Conservation (phyloP, 2,113 vertebrate species). For the Austrofundulus limnaeus region DNA sequence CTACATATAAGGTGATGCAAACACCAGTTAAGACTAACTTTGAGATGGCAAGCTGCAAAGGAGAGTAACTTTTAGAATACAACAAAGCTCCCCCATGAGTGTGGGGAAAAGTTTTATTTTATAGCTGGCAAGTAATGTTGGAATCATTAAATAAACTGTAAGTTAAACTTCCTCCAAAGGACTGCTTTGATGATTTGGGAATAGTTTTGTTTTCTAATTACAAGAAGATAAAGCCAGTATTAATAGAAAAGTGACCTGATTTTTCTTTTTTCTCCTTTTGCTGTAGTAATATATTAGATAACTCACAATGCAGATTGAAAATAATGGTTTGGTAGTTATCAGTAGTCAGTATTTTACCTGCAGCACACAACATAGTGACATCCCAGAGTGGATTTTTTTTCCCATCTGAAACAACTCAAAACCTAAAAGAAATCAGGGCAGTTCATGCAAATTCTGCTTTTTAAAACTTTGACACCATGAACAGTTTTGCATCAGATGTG, state of each 20-base stretch:
- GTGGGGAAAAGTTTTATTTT: neutral
- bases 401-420: neutral
- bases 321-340: neutral
- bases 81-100: neutral
- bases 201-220: neutral
- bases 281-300: neutral
- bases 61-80: constrained; percentile 16
- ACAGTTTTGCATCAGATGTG: neutral
- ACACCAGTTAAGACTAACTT: constrained; percentile 45
- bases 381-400: neutral
- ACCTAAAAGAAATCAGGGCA: too few relatives aligned
- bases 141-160: constrained; percentile 18
- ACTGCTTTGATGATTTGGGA: constrained; percentile 14
- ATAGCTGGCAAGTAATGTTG: constrained; percentile 21
- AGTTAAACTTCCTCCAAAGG: constrained; percentile 1
- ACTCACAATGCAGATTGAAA: neutral
- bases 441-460: neutral
- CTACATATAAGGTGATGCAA: constrained; percentile 44
- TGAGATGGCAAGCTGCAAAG: constrained; percentile 36
- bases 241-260: neutral
- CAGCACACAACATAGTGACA: too few relatives aligned
- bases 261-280: neutral
- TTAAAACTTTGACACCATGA: neutral
- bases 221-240: neutral
- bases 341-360: neutral